phyloP scores from a whole-genome alignment of 2,113 vertebrate genomes.

The Rhea americana region DNA sequence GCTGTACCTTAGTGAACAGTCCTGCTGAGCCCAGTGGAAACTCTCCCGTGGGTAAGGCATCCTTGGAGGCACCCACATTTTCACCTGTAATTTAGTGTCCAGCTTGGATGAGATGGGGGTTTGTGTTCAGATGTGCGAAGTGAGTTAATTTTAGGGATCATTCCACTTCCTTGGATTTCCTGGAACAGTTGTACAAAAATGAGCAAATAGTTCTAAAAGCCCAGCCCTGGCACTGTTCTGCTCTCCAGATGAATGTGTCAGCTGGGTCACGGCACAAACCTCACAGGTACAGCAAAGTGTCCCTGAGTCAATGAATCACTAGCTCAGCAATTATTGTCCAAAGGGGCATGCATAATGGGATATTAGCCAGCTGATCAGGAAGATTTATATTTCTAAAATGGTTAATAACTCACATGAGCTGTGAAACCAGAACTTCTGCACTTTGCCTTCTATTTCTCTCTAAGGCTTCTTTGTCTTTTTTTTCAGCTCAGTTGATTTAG shows the following conservation, averaged over 20 bases:
- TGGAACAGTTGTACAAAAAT: fast-evolving
- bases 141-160: fast-evolving
- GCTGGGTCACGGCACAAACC: background rate
- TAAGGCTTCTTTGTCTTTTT: background rate
- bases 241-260: background rate
- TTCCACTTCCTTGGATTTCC: background rate
- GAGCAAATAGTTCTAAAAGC: background rate
- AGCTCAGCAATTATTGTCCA: background rate
- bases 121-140: too few relatives aligned
- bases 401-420: background rate
- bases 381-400: background rate
- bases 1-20: fast-evolving
- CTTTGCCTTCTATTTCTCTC: background rate
- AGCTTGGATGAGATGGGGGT: background rate
- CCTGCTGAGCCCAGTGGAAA: background rate
- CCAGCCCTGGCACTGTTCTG: background rate
- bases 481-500: background rate
- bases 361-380: background rate
- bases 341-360: background rate
- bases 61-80: background rate
- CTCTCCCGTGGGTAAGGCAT: background rate
- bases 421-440: background rate
- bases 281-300: background rate
- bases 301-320: conserved; percentile 33
- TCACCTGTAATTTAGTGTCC: background rate